A percentile compares a stretch with the other conserved stretches of the same genome.
phyloP scores from a whole-genome alignment of 2,113 vertebrate species.

The Podarcis raffonei region DNA sequence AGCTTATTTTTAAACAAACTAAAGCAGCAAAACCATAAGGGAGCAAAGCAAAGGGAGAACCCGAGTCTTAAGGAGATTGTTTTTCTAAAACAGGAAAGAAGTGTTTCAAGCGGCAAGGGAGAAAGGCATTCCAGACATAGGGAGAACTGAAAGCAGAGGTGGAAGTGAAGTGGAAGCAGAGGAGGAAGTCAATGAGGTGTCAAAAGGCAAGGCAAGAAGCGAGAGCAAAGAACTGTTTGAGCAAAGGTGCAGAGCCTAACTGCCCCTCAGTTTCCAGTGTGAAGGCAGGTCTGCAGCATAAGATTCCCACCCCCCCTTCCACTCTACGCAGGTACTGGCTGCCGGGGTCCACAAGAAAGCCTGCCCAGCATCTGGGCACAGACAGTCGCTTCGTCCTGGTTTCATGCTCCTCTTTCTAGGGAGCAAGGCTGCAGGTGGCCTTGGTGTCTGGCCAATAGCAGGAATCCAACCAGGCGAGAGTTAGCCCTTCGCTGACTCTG shows the following conservation, averaged over 20 bases:
- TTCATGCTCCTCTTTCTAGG: not conserved
- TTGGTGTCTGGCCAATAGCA: not conserved
- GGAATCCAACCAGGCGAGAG: not conserved
- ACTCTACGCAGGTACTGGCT: not conserved
- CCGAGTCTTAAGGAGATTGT: not conserved
- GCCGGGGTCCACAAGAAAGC: not conserved
- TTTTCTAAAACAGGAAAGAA: not conserved
- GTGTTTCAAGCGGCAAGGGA: not conserved
- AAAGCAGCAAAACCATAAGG: not conserved
- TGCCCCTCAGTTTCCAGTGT: not conserved
- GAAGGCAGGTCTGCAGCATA: not conserved
- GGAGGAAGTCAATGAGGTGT: not conserved
- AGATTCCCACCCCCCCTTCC: not conserved
- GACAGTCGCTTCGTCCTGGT: not conserved
- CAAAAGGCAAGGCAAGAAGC: not conserved
- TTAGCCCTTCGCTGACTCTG: not conserved
- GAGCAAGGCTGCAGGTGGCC: not conserved
- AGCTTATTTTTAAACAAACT: not conserved
- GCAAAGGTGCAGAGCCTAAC: not conserved
- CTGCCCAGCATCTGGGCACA: not conserved
- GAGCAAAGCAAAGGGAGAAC: not conserved
- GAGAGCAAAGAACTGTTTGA: not conserved
- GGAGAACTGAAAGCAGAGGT: not conserved
- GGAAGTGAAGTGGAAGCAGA: not conserved
- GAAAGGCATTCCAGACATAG: not conserved